Evolutionary conservation across 2,888 invertebrate species (phyloP).

Genomic region (Neoascia interrupta): DNA sequence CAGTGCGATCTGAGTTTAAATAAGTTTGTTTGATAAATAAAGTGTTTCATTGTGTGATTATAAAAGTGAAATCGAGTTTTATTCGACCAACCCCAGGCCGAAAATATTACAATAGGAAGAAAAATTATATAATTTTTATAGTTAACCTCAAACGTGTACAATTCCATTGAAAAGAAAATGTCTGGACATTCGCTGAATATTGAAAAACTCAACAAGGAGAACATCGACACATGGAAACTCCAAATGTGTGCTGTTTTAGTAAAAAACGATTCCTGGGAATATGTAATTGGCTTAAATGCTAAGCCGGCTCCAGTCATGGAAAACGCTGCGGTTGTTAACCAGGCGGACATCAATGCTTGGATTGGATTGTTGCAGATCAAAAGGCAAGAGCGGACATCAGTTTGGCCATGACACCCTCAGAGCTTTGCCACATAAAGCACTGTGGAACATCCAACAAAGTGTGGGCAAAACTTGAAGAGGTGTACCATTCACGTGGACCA

Average conservation of each 20-base stretch:
- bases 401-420: slow-evolving; percentile 69
- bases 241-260: slow-evolving; percentile 19
- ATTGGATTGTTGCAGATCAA: slow-evolving; percentile 52
- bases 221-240: slow-evolving; percentile 27
- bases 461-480: slow-evolving; percentile 75
- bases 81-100: too few relatives aligned
- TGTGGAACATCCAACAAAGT: slow-evolving; percentile 73
- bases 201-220: slow-evolving; percentile 11
- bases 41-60: too few relatives aligned
- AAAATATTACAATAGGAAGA: too few relatives aligned
- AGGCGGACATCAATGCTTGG: slow-evolving; percentile 21
- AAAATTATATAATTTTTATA: too few relatives aligned
- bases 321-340: neutral
- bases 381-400: slow-evolving; percentile 69
- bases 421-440: slow-evolving; percentile 73
- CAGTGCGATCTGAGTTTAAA: too few relatives aligned
- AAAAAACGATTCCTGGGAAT: slow-evolving; percentile 25
- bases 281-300: neutral
- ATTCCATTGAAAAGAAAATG: neutral
- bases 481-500: slow-evolving; percentile 76
- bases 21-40: too few relatives aligned
- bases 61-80: too few relatives aligned
- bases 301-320: neutral
- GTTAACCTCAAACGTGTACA: too few relatives aligned
- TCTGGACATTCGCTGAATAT: neutral